These are phyloP conservation scores for Trinorchestia longiramus DNA, from an alignment of 1,140 invertebrate species.

Conservation along the genomic window DNA sequence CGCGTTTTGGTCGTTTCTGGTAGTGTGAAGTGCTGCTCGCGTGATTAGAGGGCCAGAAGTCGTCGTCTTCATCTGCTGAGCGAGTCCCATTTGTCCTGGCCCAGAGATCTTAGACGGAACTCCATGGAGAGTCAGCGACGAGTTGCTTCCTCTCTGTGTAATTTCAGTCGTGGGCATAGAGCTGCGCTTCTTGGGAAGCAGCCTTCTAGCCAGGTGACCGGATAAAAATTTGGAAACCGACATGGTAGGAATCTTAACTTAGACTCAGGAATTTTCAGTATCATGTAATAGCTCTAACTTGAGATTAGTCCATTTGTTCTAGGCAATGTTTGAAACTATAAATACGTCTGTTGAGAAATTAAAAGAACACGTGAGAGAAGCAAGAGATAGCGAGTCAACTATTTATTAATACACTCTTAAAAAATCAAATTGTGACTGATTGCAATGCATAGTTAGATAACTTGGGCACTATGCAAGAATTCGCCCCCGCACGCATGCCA, in stretches of 20 bases:
- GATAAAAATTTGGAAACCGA: neutral
- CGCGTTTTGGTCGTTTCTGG: neutral
- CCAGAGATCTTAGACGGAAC: neutral
- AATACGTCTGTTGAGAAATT: neutral
- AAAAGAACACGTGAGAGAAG: neutral
- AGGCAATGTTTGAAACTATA: neutral
- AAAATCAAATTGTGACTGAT: too few species aligned
- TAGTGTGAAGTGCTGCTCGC: neutral
- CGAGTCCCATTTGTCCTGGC: neutral
- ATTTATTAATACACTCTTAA: too few species aligned
- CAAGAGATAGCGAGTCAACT: neutral
- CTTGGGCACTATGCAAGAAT: too few species aligned
- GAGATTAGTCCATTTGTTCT: neutral
- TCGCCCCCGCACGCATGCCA: too few species aligned
- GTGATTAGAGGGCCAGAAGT: neutral
- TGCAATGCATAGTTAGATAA: too few species aligned
- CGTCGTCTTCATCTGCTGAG: neutral
- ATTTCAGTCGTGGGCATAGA: neutral
- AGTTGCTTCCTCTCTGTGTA: neutral
- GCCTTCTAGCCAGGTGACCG: neutral
- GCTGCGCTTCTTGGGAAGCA: constrained; percentile 10
- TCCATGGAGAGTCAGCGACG: neutral
- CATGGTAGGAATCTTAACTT: neutral
- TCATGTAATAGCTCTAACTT: neutral
- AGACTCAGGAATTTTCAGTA: neutral